A percentile compares a stretch with the other conserved stretches of the same genome.
Evolutionary conservation across 2,113 vertebrate species (phyloP).

Genomic region (Thalassoma bifasciatum): DNA sequence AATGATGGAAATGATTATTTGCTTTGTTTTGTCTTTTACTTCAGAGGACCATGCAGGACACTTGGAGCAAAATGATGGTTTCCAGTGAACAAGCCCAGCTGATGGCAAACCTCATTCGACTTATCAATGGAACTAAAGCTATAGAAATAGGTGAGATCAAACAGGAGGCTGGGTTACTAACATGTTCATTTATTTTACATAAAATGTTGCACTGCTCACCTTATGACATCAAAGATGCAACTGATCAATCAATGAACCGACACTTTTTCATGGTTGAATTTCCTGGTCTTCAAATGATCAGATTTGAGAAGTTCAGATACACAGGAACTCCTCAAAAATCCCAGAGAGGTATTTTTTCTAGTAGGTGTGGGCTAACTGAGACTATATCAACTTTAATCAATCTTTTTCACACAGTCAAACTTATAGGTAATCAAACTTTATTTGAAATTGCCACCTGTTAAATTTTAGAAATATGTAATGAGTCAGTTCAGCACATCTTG

Average conservation of each 20-base stretch:
- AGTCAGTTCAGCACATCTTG: neutral
- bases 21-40: constrained; percentile 15
- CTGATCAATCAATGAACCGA: too few relatives aligned
- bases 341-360: too few relatives aligned
- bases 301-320: too few relatives aligned
- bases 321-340: neutral
- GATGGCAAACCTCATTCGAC: constrained; percentile 90
- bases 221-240: too few relatives aligned
- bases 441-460: neutral
- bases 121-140: constrained; percentile 91
- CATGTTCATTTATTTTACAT: too few relatives aligned
- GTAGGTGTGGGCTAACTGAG: too few relatives aligned
- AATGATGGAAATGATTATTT: neutral
- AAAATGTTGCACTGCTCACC: too few relatives aligned
- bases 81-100: constrained; percentile 90
- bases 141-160: constrained; percentile 89
- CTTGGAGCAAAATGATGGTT: constrained; percentile 82
- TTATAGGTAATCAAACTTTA: neutral
- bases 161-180: too few relatives aligned
- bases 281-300: too few relatives aligned
- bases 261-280: too few relatives aligned
- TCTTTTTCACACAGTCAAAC: neutral
- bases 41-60: constrained; percentile 87
- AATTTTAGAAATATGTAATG: neutral
- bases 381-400: neutral